Evolutionary conservation across 2,797 vertebrate species (phyloP).

Genomic region (Heteromormyrus szaboi): DNA sequence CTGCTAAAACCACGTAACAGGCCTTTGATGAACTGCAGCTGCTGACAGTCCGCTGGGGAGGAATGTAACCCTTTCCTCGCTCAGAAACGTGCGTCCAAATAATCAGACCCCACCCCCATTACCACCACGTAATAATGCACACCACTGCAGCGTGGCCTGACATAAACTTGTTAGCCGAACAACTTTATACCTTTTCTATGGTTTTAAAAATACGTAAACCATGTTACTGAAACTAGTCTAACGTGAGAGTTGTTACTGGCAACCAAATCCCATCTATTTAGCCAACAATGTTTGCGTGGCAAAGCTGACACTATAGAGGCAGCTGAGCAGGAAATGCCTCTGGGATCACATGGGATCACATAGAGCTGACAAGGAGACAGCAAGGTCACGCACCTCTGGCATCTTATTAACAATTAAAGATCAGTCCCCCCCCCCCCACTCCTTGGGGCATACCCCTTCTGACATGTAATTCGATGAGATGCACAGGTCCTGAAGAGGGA

Average conservation of each 20-base stretch:
- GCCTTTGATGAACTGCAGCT: neutral
- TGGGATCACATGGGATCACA: neutral
- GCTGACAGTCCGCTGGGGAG: neutral
- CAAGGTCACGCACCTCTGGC: neutral
- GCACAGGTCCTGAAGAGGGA: neutral
- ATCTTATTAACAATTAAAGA: neutral
- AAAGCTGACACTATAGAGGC: neutral
- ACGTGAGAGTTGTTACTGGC: neutral
- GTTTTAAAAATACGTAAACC: neutral
- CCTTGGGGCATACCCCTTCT: neutral
- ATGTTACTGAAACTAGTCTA: neutral
- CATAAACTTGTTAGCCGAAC: neutral
- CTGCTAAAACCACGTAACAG: neutral
- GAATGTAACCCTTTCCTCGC: conserved; percentile 5
- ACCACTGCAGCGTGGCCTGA: neutral
- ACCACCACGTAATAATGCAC: neutral
- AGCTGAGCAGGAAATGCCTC: neutral
- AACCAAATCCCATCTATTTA: neutral
- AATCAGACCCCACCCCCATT: neutral
- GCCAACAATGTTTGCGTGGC: neutral
- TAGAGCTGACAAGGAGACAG: neutral
- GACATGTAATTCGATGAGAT: neutral
- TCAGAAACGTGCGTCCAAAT: neutral
- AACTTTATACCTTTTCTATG: neutral
- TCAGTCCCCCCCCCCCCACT: neutral